phyloP scores from a whole-genome alignment of 2,113 vertebrate genomes.

The Oophaga pumilio region DNA sequence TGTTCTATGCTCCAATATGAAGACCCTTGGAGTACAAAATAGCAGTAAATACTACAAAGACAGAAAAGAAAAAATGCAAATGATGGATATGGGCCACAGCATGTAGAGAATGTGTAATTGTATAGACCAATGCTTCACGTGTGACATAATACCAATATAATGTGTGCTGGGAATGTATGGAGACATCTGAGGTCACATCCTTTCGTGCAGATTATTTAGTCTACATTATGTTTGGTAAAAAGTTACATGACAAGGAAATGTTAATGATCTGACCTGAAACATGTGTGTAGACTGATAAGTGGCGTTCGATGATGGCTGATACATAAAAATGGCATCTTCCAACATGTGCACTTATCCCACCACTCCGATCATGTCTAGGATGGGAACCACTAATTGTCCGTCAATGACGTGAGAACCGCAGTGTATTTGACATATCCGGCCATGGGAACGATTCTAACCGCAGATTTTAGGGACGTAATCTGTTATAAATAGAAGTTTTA shows the following conservation, averaged over 20 bases:
- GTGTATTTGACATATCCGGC: neutral
- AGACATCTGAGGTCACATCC: neutral
- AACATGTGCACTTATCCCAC: neutral
- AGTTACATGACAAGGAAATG: neutral
- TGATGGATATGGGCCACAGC: no score
- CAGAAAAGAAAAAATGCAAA: no score
- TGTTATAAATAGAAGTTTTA: neutral
- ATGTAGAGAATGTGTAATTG: neutral
- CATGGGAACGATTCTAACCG: conserved; percentile 1
- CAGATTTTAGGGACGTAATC: neutral
- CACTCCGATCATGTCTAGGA: neutral
- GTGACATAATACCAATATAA: neutral
- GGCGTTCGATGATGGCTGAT: neutral
- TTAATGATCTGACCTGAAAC: neutral
- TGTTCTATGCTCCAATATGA: no score
- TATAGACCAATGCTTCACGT: neutral
- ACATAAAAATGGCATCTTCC: conserved; percentile 7
- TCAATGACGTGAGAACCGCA: conserved; percentile 9
- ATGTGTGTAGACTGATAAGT: neutral
- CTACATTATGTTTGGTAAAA: neutral
- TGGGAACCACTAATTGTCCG: neutral
- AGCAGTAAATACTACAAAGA: no score
- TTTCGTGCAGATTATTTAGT: neutral
- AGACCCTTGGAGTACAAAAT: no score
- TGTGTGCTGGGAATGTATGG: neutral